Percentiles rank a stretch among this genome's conserved stretches.
These are phyloP conservation scores for Leucophora obtusa DNA, from an alignment of 2,888 invertebrate species.

Conservation along the genomic window DNA sequence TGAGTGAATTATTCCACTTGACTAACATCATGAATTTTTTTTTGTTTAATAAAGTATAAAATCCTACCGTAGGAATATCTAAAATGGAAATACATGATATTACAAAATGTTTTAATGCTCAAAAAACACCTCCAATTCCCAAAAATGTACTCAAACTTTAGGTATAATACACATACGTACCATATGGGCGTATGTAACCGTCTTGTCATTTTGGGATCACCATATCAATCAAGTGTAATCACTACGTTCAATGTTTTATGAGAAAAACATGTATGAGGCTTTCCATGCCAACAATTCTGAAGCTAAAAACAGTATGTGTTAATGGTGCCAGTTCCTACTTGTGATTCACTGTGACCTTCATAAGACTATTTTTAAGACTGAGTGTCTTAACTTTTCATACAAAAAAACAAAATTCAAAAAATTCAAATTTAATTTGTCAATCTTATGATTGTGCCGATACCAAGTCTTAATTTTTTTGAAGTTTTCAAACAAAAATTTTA, in stretches of 20 bases:
- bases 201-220: conserved; percentile 41
- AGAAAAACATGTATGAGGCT: neutral
- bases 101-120: conserved; percentile 7
- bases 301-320: too few species aligned
- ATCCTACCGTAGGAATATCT: neutral
- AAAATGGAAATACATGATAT: conserved; percentile 6
- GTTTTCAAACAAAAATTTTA: too few species aligned
- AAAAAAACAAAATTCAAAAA: too few species aligned
- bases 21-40: conserved; percentile 48
- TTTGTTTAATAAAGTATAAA: conserved; percentile 1
- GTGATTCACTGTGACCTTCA: too few species aligned
- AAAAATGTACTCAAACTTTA: conserved; percentile 9
- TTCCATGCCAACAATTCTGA: too few species aligned
- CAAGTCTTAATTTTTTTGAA: too few species aligned
- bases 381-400: too few species aligned
- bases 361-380: too few species aligned
- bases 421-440: too few species aligned
- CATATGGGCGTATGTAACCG: conserved; percentile 8
- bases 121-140: neutral
- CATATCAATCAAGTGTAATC: conserved; percentile 45
- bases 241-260: conserved; percentile 18
- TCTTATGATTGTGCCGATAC: too few species aligned
- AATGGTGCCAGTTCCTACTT: too few species aligned
- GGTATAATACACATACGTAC: neutral
- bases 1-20: conserved; percentile 56